These are phyloP conservation scores for Urechis unicinctus DNA, from an alignment of 2,888 invertebrate genomes.

Conservation along the genomic window DNA sequence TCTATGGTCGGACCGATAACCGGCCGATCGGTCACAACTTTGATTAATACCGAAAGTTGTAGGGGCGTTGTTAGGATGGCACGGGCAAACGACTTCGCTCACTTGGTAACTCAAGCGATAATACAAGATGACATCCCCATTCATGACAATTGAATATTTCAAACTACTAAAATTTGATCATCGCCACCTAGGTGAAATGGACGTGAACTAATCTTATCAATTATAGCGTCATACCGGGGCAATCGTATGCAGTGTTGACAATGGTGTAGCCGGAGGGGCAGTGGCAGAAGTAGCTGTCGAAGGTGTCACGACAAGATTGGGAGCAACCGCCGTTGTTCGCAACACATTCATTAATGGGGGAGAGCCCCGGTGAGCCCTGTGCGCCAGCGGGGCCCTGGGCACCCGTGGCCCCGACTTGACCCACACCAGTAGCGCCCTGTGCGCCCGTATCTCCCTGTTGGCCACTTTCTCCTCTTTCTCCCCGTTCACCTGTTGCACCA, in stretches of 20 bases:
- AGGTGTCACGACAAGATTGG: constrained; percentile 17
- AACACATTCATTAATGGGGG: constrained; percentile 11
- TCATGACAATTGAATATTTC: neutral
- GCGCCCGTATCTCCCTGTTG: constrained; percentile 2
- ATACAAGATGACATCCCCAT: too few relatives aligned
- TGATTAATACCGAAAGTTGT: too few relatives aligned
- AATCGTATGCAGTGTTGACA: neutral
- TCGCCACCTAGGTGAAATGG: too few relatives aligned
- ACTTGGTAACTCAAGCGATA: too few relatives aligned
- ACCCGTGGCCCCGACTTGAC: constrained; percentile 4
- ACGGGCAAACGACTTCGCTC: too few relatives aligned
- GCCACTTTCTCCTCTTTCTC: constrained; percentile 2
- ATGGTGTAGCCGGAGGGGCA: constrained; percentile 11
- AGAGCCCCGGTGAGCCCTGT: neutral
- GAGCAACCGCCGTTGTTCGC: constrained; percentile 18
- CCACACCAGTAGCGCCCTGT: constrained; percentile 4
- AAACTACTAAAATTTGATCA: too few relatives aligned
- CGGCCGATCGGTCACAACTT: too few relatives aligned
- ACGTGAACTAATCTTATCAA: neutral
- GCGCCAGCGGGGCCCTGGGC: constrained; percentile 1
- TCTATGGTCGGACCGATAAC: too few relatives aligned
- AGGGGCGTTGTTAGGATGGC: too few relatives aligned
- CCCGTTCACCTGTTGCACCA: constrained; percentile 1
- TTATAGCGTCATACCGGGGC: neutral
- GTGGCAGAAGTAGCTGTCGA: constrained; percentile 14